Evolutionary conservation across 2,888 invertebrate genomes (phyloP), one percentile per base, ranked within the genome.

Genomic region (Synanthedon formicaeformis): DNA sequence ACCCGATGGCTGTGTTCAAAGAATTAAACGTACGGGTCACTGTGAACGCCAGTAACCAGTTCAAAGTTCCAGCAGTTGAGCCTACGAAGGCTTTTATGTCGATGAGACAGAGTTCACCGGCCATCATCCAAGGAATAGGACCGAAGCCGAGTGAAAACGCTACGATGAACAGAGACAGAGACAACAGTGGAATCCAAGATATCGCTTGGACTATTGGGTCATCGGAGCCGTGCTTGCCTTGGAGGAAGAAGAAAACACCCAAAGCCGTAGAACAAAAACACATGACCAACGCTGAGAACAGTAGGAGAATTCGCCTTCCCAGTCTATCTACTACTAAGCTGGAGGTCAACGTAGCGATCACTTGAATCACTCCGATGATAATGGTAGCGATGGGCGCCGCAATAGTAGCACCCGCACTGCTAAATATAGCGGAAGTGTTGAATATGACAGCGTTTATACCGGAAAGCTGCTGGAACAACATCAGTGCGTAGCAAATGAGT

Each of bases 391-490:
- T 70, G 40, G 89, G 86, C 0, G 91, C 73, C 12, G 89, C 76
- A 23, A 94, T 83, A 0, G 78, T 58, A 1, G 90, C 89, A 4
- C 90, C 91, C 11, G 94, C 91, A 41, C 88, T 89, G 52, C 78
- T 66, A 75, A 97, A 96, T 56, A 97, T 97, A 2, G 87, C 74
- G 0, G 90, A 90, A 0, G 93, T 90, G 66, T 94, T 95, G 75
- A 96, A 94, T 58, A 96, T 93, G 5, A 96, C 92, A 0, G 94
- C 94, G 65, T 96, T 96, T 52, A 95, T 91, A 45, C 95, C 95
- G 56, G 93, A 92, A 54, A 96, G 84, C 73, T 97, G 97, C 71
- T 97, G 97, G 81, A 96, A 94, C 64, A 96, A 83, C 96, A 97
- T 96, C 6, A 97, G 88, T 3, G 92, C 91, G 68, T 93, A 91